A percentile compares a stretch with the other conserved stretches of the same genome.
Conservation (phyloP, 2,113 vertebrate genomes). For the Cheilinus undulatus region DNA sequence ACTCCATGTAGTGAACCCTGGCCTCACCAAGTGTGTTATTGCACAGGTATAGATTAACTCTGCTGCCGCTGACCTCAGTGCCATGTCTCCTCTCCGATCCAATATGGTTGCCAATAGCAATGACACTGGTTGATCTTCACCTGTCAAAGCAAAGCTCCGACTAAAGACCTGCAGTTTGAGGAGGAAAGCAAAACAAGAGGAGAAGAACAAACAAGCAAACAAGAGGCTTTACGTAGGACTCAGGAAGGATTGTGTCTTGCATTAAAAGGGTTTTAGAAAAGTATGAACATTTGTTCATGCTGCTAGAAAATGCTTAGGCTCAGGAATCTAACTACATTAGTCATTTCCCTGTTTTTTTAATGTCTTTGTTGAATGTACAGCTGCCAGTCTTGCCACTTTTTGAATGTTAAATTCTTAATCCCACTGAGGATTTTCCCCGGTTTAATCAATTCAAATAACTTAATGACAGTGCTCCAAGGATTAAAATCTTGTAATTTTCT, state of each 20-base stretch:
- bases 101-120: conserved; percentile 79
- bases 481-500: too few species aligned
- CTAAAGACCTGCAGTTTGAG: conserved; percentile 82
- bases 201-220: conserved; percentile 64
- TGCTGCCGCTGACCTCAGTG: conserved; percentile 73
- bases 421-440: too few species aligned
- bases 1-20: conserved; percentile 79
- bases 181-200: conserved; percentile 75
- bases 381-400: too few species aligned
- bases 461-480: too few species aligned
- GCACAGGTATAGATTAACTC: conserved; percentile 81
- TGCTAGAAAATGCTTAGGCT: neutral
- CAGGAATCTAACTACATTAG: too few species aligned
- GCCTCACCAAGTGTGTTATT: conserved; percentile 78
- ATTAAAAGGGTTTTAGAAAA: neutral
- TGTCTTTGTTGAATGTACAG: too few species aligned
- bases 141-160: conserved; percentile 85
- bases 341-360: too few species aligned
- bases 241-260: neutral
- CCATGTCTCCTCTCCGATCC: conserved; percentile 71
- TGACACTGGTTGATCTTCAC: conserved; percentile 82
- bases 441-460: too few species aligned
- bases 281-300: neutral
- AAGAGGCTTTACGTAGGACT: conserved; percentile 16
- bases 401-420: too few species aligned